Conservation (phyloP, 2,113 vertebrate species). For the Microcebus murinus region DNA sequence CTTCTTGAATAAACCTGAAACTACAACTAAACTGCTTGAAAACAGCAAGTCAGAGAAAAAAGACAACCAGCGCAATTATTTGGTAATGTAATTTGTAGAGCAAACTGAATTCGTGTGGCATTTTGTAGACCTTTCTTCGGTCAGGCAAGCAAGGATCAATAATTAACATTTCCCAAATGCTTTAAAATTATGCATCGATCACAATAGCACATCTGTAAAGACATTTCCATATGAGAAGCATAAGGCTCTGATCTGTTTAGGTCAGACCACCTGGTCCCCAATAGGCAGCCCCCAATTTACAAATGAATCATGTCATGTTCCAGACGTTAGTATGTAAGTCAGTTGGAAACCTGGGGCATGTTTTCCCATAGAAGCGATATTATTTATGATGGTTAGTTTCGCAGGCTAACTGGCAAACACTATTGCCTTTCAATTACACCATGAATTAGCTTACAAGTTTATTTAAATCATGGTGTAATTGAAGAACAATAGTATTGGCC, state of each 20-base stretch:
- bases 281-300: conserved; percentile 54
- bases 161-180: conserved; percentile 69
- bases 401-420: conserved; percentile 33
- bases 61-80: conserved; percentile 6
- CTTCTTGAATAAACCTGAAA: conserved; percentile 29
- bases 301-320: conserved; percentile 66
- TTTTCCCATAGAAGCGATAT: conserved; percentile 48
- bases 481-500: background rate
- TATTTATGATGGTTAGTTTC: conserved; percentile 52
- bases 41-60: conserved; percentile 15
- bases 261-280: conserved; percentile 71
- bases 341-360: conserved; percentile 53
- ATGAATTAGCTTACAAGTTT: conserved; percentile 21
- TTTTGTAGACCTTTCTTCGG: conserved; percentile 54
- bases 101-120: conserved; percentile 10
- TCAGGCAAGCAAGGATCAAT: conserved; percentile 68
- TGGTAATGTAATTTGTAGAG: conserved; percentile 33
- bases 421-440: background rate
- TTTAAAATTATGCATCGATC: conserved; percentile 74
- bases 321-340: conserved; percentile 60
- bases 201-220: conserved; percentile 73
- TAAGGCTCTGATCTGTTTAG: conserved; percentile 73
- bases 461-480: conserved; percentile 31
- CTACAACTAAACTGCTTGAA: conserved; percentile 32
- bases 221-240: conserved; percentile 77